A percentile compares a stretch with the other conserved stretches of the same genome.
Conservation (phyloP, 2,113 vertebrate species). For the Indri indri region DNA sequence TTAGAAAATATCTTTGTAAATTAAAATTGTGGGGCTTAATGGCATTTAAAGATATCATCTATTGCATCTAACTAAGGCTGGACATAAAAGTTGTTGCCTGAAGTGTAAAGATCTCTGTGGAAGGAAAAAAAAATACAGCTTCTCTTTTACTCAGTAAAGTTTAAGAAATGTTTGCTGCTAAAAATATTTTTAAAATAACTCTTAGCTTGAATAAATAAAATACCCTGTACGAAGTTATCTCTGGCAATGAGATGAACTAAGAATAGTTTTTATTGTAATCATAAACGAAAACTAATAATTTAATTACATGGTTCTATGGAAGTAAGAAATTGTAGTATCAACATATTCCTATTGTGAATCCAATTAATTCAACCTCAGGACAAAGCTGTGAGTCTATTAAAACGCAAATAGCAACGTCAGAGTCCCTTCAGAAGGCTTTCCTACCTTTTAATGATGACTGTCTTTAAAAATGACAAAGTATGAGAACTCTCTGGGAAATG, state of each 20-base stretch:
- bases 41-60: neutral
- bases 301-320: neutral
- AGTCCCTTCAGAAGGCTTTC: neutral
- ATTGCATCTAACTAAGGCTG: neutral
- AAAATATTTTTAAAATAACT: slow-evolving; percentile 52
- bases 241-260: slow-evolving; percentile 15
- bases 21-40: neutral
- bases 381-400: neutral
- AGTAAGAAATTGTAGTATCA: neutral
- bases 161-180: slow-evolving; percentile 25
- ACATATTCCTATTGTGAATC: neutral
- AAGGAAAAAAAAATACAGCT: neutral
- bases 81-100: neutral
- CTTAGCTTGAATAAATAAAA: slow-evolving; percentile 50
- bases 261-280: neutral
- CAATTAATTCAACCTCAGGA: neutral
- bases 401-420: neutral
- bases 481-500: neutral
- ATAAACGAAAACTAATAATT: slow-evolving; percentile 47
- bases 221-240: neutral
- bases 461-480: neutral
- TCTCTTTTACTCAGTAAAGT: neutral
- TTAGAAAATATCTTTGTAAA: slow-evolving; percentile 16
- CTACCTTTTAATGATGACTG: neutral
- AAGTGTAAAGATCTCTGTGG: neutral